These are phyloP conservation scores for Sphinx pinastri DNA, from an alignment of 2,888 invertebrate genomes.

Conservation along the genomic window DNA sequence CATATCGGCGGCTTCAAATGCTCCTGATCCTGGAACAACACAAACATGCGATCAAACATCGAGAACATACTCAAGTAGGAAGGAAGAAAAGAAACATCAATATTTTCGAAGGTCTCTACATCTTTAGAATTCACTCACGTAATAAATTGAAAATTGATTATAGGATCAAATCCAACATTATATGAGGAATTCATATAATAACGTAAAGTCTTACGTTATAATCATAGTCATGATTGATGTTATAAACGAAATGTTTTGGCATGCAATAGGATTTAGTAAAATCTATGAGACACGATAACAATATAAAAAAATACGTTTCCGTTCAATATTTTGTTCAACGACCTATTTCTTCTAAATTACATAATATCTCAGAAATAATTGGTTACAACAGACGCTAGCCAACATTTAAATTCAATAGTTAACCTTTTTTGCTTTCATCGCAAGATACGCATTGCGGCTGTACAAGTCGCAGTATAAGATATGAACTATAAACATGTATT, in stretches of 20 bases:
- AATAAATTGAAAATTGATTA: too few species aligned
- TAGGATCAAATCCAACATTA: too few species aligned
- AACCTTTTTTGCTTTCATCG: background rate
- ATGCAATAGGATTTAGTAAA: background rate
- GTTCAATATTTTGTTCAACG: background rate
- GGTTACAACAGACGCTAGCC: background rate
- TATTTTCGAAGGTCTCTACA: background rate
- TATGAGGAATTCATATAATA: too few species aligned
- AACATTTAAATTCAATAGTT: background rate
- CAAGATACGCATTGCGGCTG: conserved; percentile 22
- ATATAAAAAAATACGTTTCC: background rate
- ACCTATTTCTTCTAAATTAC: background rate
- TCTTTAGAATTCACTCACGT: too few species aligned
- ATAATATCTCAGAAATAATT: background rate
- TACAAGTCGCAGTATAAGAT: background rate
- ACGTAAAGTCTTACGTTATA: too few species aligned
- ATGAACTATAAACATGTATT: conserved; percentile 8
- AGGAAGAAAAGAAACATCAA: background rate
- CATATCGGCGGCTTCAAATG: conserved; percentile 97
- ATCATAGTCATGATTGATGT: too few species aligned
- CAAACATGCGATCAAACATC: background rate
- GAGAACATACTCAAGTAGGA: background rate
- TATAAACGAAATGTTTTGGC: background rate
- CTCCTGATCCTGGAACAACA: conserved; percentile 90
- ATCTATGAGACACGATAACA: background rate